These are phyloP conservation scores for Tupaia chinensis DNA, from an alignment of 2,113 vertebrate genomes.

Conservation along the genomic window DNA sequence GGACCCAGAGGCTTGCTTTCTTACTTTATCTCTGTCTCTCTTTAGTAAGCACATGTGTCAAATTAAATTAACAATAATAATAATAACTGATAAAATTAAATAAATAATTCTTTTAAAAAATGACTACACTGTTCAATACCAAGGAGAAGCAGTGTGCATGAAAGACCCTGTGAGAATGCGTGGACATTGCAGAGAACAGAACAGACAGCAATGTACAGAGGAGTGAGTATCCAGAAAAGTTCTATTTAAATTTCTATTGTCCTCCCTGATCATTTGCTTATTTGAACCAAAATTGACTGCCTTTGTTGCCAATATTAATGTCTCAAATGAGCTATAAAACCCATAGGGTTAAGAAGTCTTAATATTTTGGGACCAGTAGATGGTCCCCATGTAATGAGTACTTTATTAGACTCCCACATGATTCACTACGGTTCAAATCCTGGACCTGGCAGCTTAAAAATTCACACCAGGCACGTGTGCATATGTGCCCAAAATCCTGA, in stretches of 20 bases:
- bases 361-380: background rate
- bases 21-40: too few species aligned
- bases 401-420: too few species aligned
- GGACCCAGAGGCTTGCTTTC: too few species aligned
- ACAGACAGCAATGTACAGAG: background rate
- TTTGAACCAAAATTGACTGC: background rate
- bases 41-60: too few species aligned
- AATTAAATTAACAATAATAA: too few species aligned
- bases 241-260: background rate
- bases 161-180: background rate
- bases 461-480: too few species aligned
- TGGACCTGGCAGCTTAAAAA: too few species aligned
- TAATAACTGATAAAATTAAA: too few species aligned
- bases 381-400: too few species aligned
- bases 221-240: background rate
- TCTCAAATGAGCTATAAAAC: conserved; percentile 11
- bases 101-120: too few species aligned
- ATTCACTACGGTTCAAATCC: too few species aligned
- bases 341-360: background rate
- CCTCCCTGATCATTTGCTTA: background rate
- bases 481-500: too few species aligned
- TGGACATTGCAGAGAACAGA: background rate
- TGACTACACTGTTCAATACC: background rate
- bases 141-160: background rate
- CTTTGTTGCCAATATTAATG: background rate